Conservation (phyloP, 2,888 invertebrate genomes). For the Yponomeuta sedellus region DNA sequence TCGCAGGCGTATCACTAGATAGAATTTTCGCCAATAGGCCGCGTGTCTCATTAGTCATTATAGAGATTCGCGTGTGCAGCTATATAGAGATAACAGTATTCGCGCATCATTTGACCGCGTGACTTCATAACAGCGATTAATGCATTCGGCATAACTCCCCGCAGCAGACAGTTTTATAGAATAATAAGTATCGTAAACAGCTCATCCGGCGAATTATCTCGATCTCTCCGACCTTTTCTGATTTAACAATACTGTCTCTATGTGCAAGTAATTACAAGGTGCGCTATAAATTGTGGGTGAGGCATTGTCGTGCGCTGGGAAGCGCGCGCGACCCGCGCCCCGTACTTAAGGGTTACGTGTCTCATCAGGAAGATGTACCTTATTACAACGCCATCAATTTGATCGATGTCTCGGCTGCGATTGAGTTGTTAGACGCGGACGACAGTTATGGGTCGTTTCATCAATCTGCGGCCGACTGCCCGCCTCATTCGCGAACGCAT, state of each 20-base stretch:
- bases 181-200: conserved; percentile 53
- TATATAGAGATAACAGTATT: background rate
- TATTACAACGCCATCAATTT: conserved; percentile 37
- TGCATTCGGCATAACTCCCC: conserved; percentile 34
- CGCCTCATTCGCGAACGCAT: conserved; percentile 7
- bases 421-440: conserved; percentile 33
- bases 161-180: conserved; percentile 52
- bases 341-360: conserved; percentile 13
- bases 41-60: background rate
- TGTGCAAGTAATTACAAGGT: conserved; percentile 50
- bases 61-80: background rate
- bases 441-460: conserved; percentile 24
- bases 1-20: background rate
- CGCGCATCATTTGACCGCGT: background rate
- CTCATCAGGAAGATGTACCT: conserved; percentile 23
- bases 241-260: conserved; percentile 53
- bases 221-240: conserved; percentile 41
- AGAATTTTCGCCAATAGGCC: background rate
- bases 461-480: conserved; percentile 12
- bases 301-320: conserved; percentile 22
- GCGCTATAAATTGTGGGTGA: conserved; percentile 41
- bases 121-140: conserved; percentile 20
- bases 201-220: conserved; percentile 39
- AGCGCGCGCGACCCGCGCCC: background rate
- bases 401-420: conserved; percentile 36